These are phyloP conservation scores for Formica aserva DNA, from an alignment of 2,888 invertebrate genomes.

Conservation along the genomic window DNA sequence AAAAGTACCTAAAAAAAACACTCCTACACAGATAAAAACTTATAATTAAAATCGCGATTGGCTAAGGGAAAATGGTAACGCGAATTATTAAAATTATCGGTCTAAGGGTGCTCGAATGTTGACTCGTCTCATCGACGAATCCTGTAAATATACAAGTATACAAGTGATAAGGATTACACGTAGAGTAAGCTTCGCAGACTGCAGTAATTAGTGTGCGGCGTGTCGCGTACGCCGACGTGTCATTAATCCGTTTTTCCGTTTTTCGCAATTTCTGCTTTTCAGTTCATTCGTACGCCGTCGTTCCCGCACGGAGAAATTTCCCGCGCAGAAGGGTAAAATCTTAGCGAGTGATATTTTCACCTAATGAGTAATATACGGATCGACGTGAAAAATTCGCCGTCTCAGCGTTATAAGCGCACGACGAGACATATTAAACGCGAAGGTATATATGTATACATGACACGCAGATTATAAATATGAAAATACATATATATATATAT, in stretches of 20 bases:
- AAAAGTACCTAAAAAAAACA: neutral
- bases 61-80: slow-evolving; percentile 36
- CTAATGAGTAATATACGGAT: slow-evolving; percentile 70
- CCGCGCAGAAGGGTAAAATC: slow-evolving; percentile 47
- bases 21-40: neutral
- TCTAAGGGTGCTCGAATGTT: slow-evolving; percentile 46
- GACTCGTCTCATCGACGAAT: slow-evolving; percentile 66
- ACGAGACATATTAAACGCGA: slow-evolving; percentile 76
- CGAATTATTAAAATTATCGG: slow-evolving; percentile 34
- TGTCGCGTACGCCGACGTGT: slow-evolving; percentile 12
- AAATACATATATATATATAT: slow-evolving; percentile 72
- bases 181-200: slow-evolving; percentile 47
- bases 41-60: slow-evolving; percentile 1
- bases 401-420: slow-evolving; percentile 63
- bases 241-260: slow-evolving; percentile 33
- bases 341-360: slow-evolving; percentile 63
- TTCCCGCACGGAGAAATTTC: slow-evolving; percentile 9
- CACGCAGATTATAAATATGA: slow-evolving; percentile 75
- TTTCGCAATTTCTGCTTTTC: slow-evolving; percentile 16
- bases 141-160: slow-evolving; percentile 57
- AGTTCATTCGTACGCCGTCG: slow-evolving; percentile 33
- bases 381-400: slow-evolving; percentile 75
- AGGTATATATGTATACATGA: slow-evolving; percentile 81
- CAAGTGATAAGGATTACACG: slow-evolving; percentile 42
- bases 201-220: slow-evolving; percentile 29